Evolutionary conservation across 2,797 vertebrate species (phyloP).

Genomic region (Acanthornis magna): DNA sequence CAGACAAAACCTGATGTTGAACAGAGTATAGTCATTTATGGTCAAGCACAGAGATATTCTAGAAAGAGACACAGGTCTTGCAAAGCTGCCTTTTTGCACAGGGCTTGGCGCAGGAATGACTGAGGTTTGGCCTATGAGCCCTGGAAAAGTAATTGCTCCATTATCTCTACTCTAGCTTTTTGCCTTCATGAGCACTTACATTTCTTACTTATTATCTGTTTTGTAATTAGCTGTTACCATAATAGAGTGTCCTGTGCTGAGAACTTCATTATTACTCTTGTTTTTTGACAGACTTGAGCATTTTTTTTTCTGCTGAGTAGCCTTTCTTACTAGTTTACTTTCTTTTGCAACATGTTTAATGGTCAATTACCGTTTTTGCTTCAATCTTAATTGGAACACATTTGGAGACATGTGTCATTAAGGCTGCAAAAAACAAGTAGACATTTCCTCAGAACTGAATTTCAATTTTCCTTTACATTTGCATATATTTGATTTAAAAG

Average conservation of each 20-base stretch:
- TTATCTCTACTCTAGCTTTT: constrained; percentile 44
- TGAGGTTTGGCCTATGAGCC: not conserved
- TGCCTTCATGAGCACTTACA: constrained; percentile 37
- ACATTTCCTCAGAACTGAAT: constrained; percentile 34
- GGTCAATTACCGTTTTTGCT: constrained; percentile 63
- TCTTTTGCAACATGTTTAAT: constrained; percentile 62
- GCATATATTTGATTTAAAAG: constrained; percentile 25
- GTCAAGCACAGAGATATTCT: not conserved
- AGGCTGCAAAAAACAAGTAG: constrained; percentile 38
- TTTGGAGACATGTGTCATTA: constrained; percentile 58
- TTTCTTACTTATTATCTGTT: constrained; percentile 57
- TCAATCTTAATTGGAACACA: constrained; percentile 64
- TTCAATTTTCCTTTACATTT: constrained; percentile 31
- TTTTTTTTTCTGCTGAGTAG: constrained; percentile 65
- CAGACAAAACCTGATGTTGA: not conserved
- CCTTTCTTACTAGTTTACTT: constrained; percentile 49
- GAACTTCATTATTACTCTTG: constrained; percentile 58
- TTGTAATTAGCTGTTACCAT: constrained; percentile 62
- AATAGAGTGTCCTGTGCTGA: constrained; percentile 44
- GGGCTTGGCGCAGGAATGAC: not conserved
- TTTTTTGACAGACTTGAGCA: constrained; percentile 49
- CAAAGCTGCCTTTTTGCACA: not conserved
- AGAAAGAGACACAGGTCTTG: not conserved
- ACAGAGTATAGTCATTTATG: not conserved
- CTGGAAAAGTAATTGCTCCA: constrained; percentile 55